phyloP scores from a whole-genome alignment of 2,797 vertebrate genomes.

The Lagorchestes hirsutus region DNA sequence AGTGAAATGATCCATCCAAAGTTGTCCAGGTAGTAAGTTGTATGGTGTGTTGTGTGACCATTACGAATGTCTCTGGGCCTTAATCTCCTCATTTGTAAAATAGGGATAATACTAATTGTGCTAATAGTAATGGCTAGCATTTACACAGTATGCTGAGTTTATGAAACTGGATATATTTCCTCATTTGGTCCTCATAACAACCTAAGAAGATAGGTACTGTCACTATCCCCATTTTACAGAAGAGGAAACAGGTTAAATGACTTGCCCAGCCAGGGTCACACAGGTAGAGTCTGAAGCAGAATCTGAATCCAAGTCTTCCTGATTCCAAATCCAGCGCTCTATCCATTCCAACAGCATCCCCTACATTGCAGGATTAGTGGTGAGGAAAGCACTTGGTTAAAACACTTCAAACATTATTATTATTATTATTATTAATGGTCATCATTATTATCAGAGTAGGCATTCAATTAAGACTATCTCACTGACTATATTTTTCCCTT shows the following conservation, averaged over 20 bases:
- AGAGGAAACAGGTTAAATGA: not conserved
- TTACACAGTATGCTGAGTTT: not conserved
- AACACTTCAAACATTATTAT: not conserved
- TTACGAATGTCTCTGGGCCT: not conserved
- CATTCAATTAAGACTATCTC: slow-evolving; percentile 23
- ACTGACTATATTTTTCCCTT: slow-evolving; percentile 11
- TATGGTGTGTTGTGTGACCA: not conserved
- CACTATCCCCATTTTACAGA: not conserved
- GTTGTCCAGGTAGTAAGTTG: not conserved
- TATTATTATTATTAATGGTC: not conserved
- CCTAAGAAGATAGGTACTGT: not conserved
- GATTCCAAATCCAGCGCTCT: not conserved
- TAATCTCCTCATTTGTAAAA: not conserved
- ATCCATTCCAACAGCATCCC: not conserved
- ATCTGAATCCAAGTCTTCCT: not conserved
- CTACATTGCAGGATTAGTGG: no score
- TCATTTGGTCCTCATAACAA: not conserved
- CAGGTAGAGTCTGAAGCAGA: not conserved
- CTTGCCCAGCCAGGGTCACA: not conserved
- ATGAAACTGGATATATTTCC: no score
- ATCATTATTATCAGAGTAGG: not conserved
- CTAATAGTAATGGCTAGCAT: not conserved
- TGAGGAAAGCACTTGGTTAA: not conserved
- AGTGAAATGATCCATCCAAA: not conserved
- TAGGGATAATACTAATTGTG: not conserved